A percentile compares a stretch with the other conserved stretches of the same genome.
phyloP scores from a whole-genome alignment of 2,797 vertebrate genomes.

The Aulostomus chinensis region DNA sequence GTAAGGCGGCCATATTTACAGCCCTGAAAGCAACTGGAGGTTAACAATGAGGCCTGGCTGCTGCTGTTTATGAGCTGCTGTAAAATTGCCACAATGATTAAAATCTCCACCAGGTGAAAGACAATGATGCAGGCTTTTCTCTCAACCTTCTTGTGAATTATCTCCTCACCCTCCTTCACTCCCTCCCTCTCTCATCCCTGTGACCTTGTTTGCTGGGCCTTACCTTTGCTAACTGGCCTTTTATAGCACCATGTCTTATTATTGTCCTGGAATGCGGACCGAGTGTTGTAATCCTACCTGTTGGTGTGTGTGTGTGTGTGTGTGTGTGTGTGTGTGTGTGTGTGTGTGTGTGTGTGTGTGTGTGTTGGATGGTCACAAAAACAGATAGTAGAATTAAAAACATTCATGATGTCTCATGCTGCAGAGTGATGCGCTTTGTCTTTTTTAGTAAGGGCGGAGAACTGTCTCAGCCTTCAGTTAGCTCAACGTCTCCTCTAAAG shows the following conservation, averaged over 20 bases:
- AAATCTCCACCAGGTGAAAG: constrained; percentile 70
- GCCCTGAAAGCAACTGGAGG: constrained; percentile 72
- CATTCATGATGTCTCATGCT: too few species aligned
- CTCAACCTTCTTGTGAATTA: constrained; percentile 30
- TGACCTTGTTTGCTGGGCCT: constrained; percentile 47
- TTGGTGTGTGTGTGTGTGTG: constrained; percentile 5
- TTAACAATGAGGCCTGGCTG: constrained; percentile 74
- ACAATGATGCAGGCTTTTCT: constrained; percentile 47
- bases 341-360: too few species aligned
- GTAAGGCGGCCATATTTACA: constrained; percentile 72
- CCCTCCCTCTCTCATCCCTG: constrained; percentile 21
- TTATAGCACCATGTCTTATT: constrained; percentile 24
- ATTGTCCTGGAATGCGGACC: constrained; percentile 5
- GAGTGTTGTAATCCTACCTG: background rate
- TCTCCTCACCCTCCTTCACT: constrained; percentile 4
- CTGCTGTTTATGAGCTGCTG: constrained; percentile 63
- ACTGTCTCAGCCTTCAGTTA: too few species aligned
- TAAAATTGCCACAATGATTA: constrained; percentile 78
- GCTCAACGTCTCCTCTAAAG: too few species aligned
- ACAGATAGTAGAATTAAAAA: too few species aligned
- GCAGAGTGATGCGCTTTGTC: too few species aligned
- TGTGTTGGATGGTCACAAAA: too few species aligned
- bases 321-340: background rate
- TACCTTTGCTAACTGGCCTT: constrained; percentile 36
- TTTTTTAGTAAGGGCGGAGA: too few species aligned